Percentiles rank a stretch among this genome's conserved stretches.
These are phyloP conservation scores for Hipparchia sbordonii DNA, from an alignment of 2,888 invertebrate species.

Conservation along the genomic window DNA sequence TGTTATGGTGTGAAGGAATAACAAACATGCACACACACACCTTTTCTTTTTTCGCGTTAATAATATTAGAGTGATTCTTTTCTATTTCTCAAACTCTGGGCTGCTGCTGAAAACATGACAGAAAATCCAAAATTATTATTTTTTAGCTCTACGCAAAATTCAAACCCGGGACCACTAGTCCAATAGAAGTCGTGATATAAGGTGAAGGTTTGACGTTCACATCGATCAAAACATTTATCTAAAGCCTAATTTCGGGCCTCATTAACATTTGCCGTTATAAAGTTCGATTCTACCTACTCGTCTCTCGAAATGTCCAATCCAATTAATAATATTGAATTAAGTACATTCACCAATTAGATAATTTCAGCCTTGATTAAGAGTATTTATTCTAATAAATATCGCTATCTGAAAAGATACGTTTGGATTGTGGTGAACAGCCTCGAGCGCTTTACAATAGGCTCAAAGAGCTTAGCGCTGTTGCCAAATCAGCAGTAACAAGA, in stretches of 20 bases:
- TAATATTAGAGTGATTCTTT: too few relatives aligned
- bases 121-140: neutral
- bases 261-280: slow-evolving; percentile 46
- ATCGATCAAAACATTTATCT: slow-evolving; percentile 41
- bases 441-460: slow-evolving; percentile 15
- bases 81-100: too few relatives aligned
- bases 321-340: slow-evolving; percentile 48
- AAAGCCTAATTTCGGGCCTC: slow-evolving; percentile 43
- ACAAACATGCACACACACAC: too few relatives aligned
- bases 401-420: slow-evolving; percentile 16
- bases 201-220: slow-evolving; percentile 50
- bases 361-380: slow-evolving; percentile 51
- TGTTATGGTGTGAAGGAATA: too few relatives aligned
- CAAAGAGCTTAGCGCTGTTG: slow-evolving; percentile 13
- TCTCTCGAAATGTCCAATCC: slow-evolving; percentile 43
- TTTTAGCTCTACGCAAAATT: neutral
- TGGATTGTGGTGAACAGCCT: neutral
- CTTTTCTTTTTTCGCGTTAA: too few relatives aligned
- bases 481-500: neutral
- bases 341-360: slow-evolving; percentile 46
- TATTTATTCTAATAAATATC: slow-evolving; percentile 49
- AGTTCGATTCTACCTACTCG: slow-evolving; percentile 27
- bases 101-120: too few relatives aligned
- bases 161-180: too few relatives aligned
- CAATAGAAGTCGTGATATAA: slow-evolving; percentile 29